phyloP scores from a whole-genome alignment of 2,797 vertebrate genomes.

The Meriones psammophilus region DNA sequence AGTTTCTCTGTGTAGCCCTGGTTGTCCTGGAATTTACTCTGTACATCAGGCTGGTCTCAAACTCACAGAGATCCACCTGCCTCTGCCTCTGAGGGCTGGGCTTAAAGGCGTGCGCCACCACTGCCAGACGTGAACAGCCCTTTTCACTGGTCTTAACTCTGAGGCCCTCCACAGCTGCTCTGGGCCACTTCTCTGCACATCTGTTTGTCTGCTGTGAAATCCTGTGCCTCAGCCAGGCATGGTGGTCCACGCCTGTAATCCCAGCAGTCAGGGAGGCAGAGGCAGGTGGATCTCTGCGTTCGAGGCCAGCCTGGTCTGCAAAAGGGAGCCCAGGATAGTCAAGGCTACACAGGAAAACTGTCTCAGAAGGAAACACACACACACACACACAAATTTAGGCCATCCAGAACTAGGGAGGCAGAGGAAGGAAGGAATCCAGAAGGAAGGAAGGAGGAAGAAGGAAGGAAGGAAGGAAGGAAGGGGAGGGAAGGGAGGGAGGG shows the following conservation, averaged over 20 bases:
- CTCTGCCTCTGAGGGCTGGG: not conserved
- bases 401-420: not conserved
- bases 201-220: not conserved
- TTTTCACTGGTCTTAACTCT: not conserved
- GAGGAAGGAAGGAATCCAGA: too few species aligned
- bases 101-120: not conserved
- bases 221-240: not conserved
- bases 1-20: not conserved
- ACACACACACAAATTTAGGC: too few species aligned
- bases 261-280: too few species aligned
- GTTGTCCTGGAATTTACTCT: not conserved
- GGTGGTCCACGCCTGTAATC: too few species aligned
- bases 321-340: too few species aligned
- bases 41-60: not conserved
- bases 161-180: not conserved
- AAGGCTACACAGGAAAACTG: too few species aligned
- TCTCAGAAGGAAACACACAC: too few species aligned
- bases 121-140: not conserved
- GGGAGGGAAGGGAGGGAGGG: not conserved
- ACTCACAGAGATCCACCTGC: not conserved
- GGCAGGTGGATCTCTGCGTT: too few species aligned
- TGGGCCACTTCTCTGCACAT: not conserved
- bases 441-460: rapidly evolving
- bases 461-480: not conserved
- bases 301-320: too few species aligned